phyloP scores from a whole-genome alignment of 2,797 vertebrate species.

The Dendrocincla tyrannina region DNA sequence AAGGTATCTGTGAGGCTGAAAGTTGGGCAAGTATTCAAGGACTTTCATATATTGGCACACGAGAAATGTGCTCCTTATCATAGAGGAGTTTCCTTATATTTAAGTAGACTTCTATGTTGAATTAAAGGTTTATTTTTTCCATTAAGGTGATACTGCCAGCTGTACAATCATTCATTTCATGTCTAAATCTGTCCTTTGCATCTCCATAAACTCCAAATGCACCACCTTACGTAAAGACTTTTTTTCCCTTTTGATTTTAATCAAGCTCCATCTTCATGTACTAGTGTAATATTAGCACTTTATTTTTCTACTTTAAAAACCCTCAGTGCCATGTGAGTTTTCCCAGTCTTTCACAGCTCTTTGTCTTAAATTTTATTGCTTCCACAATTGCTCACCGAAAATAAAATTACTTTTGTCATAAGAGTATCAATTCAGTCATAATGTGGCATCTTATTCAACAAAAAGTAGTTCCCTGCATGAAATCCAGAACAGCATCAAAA shows the following conservation, averaged over 20 bases:
- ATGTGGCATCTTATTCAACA: background rate
- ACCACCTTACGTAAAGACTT: background rate
- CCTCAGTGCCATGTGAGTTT: background rate
- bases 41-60: background rate
- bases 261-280: background rate
- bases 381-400: background rate
- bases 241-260: background rate
- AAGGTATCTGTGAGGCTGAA: background rate
- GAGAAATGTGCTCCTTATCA: background rate
- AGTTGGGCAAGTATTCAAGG: background rate
- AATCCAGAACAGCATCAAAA: background rate
- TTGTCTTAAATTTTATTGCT: background rate
- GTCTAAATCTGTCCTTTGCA: background rate
- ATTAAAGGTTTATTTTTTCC: background rate
- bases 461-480: background rate
- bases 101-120: background rate
- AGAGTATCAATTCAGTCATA: background rate
- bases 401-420: background rate
- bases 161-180: background rate
- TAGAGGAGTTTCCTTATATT: background rate
- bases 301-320: background rate
- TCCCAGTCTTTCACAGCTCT: background rate
- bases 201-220: background rate
- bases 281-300: background rate
- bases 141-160: background rate